These are phyloP conservation scores for Progne subis DNA, from an alignment of 2,113 vertebrate species.

Conservation along the genomic window DNA sequence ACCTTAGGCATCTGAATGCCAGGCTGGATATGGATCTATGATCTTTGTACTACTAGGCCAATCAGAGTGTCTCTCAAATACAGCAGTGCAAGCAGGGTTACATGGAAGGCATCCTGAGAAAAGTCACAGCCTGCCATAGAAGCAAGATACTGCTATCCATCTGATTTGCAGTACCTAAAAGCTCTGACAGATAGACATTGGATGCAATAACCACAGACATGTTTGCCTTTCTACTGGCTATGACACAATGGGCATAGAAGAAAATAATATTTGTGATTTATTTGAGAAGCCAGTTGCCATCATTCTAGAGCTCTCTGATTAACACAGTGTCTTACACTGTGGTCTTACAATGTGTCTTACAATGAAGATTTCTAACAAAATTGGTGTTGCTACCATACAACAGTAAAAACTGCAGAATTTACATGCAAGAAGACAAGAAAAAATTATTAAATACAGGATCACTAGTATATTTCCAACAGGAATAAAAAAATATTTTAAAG, in stretches of 20 bases:
- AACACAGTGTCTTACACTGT: neutral
- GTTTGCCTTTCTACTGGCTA: neutral
- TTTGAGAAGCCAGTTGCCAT: neutral
- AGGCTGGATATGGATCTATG: neutral
- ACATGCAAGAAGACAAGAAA: neutral
- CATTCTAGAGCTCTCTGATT: neutral
- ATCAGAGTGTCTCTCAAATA: neutral
- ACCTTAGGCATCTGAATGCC: neutral
- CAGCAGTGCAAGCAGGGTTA: neutral
- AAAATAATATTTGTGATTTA: neutral
- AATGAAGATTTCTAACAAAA: neutral
- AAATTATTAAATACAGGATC: neutral
- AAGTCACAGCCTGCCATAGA: neutral
- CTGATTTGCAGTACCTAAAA: neutral
- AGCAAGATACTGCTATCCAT: neutral
- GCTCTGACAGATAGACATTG: neutral
- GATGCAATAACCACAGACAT: neutral
- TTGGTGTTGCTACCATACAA: neutral
- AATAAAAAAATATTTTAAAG: neutral
- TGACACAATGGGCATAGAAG: neutral
- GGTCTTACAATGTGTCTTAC: neutral
- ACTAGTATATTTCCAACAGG: neutral
- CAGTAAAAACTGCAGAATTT: neutral
- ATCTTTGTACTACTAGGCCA: neutral
- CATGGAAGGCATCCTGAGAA: neutral